Percentiles rank a stretch among this genome's conserved stretches.
Conservation (phyloP, 2,888 invertebrate species). For the Agonopterix subpropinquella region DNA sequence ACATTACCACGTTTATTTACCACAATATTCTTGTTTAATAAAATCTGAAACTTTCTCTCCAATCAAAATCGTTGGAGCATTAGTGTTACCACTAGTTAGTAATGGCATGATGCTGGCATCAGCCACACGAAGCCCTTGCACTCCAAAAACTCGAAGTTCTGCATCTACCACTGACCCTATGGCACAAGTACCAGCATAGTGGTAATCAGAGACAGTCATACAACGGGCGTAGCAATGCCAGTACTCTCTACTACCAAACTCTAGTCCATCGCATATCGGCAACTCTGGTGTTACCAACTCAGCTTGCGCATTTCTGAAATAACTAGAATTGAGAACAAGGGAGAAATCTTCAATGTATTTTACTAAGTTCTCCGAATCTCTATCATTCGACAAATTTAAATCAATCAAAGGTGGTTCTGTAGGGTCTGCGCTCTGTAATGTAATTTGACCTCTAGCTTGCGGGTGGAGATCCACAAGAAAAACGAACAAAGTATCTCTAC, state of each 20-base stretch:
- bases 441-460: slow-evolving; percentile 66
- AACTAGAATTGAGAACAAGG: slow-evolving; percentile 41
- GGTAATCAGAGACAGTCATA: slow-evolving; percentile 77
- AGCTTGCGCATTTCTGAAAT: slow-evolving; percentile 42
- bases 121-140: slow-evolving; percentile 77
- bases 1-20: too few species aligned
- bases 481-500: slow-evolving; percentile 7
- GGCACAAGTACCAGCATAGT: slow-evolving; percentile 38
- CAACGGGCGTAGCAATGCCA: slow-evolving; percentile 36
- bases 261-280: slow-evolving; percentile 23
- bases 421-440: slow-evolving; percentile 69
- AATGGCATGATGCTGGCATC: slow-evolving; percentile 86
- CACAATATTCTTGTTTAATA: slow-evolving; percentile 12
- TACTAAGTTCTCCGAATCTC: slow-evolving; percentile 55
- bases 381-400: slow-evolving; percentile 65
- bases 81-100: slow-evolving; percentile 83
- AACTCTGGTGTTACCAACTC: slow-evolving; percentile 16
- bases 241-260: slow-evolving; percentile 27
- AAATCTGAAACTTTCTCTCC: slow-evolving; percentile 73
- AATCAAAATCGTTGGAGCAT: slow-evolving; percentile 85
- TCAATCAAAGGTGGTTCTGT: slow-evolving; percentile 71
- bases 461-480: slow-evolving; percentile 41
- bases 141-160: slow-evolving; percentile 76
- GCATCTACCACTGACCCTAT: slow-evolving; percentile 77
- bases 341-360: slow-evolving; percentile 39